These are phyloP conservation scores for Dasypus novemcinctus DNA, from an alignment of 2,113 vertebrate genomes.

Conservation along the genomic window DNA sequence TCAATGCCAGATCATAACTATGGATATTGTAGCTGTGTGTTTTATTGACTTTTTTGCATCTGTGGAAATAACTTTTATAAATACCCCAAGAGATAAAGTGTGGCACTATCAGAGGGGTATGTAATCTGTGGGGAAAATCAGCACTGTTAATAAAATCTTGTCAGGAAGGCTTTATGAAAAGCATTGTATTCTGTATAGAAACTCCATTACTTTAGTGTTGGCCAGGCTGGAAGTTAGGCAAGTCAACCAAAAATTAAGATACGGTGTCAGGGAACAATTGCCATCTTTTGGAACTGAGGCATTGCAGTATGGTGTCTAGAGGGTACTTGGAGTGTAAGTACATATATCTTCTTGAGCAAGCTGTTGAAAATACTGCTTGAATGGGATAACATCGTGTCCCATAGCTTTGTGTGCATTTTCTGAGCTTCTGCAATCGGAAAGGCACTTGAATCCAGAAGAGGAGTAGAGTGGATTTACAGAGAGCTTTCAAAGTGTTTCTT, in stretches of 20 bases:
- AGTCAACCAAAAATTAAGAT: slow-evolving; percentile 17
- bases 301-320: background rate
- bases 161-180: slow-evolving; percentile 40
- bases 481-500: slow-evolving; percentile 28
- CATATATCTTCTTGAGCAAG: background rate
- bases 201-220: background rate
- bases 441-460: slow-evolving; percentile 23
- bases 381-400: background rate
- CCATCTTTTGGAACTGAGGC: background rate
- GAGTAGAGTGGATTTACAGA: background rate
- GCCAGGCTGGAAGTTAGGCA: background rate
- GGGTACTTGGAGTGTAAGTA: background rate
- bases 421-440: slow-evolving; percentile 1
- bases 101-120: background rate
- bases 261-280: background rate
- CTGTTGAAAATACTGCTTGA: background rate
- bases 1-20: background rate
- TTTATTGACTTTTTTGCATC: slow-evolving; percentile 33
- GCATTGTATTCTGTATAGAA: slow-evolving; percentile 19
- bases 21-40: background rate
- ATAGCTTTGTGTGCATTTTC: background rate
- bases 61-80: slow-evolving; percentile 26
- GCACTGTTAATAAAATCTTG: slow-evolving; percentile 9
- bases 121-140: background rate
- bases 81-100: background rate